These are phyloP conservation scores for Drosophila paucipuncta DNA, from an alignment of 2,888 invertebrate species.

Conservation along the genomic window DNA sequence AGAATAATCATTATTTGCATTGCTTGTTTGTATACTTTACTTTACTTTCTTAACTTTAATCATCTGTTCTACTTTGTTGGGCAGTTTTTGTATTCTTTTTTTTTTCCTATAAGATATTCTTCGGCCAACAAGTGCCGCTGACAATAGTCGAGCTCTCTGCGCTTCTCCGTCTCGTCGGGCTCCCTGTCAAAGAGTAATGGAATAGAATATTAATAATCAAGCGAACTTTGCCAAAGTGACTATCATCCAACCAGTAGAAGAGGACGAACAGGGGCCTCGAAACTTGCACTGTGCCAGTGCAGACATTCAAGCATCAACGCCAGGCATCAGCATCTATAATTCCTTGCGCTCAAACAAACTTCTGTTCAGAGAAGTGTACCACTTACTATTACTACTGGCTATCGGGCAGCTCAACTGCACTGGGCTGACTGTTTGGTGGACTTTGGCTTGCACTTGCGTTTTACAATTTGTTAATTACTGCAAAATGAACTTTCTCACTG, in stretches of 20 bases:
- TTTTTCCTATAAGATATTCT: neutral
- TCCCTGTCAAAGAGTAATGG: conserved; percentile 62
- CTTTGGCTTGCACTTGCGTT: conserved; percentile 43
- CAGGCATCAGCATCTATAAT: conserved; percentile 70
- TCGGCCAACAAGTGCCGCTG: conserved; percentile 67
- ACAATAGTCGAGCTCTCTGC: conserved; percentile 49
- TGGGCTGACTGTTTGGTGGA: conserved; percentile 54
- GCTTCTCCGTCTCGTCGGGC: neutral
- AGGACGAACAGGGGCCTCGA: conserved; percentile 10
- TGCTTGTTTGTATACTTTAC: conserved; percentile 27
- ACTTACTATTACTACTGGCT: conserved; percentile 18
- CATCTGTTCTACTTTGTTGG: conserved; percentile 59
- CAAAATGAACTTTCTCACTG: conserved; percentile 72
- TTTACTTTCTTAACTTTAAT: conserved; percentile 50
- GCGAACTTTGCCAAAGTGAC: conserved; percentile 74
- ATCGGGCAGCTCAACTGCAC: conserved; percentile 34
- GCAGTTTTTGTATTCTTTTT: conserved; percentile 39
- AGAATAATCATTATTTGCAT: conserved; percentile 44
- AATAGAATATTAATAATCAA: conserved; percentile 77
- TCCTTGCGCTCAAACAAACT: conserved; percentile 69
- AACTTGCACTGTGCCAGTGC: conserved; percentile 25
- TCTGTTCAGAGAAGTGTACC: conserved; percentile 50
- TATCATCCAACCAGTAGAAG: conserved; percentile 58
- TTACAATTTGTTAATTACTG: conserved; percentile 79
- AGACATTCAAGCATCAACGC: conserved; percentile 43